Conservation (phyloP, 2,888 invertebrate genomes). For the Rhingia rostrata region DNA sequence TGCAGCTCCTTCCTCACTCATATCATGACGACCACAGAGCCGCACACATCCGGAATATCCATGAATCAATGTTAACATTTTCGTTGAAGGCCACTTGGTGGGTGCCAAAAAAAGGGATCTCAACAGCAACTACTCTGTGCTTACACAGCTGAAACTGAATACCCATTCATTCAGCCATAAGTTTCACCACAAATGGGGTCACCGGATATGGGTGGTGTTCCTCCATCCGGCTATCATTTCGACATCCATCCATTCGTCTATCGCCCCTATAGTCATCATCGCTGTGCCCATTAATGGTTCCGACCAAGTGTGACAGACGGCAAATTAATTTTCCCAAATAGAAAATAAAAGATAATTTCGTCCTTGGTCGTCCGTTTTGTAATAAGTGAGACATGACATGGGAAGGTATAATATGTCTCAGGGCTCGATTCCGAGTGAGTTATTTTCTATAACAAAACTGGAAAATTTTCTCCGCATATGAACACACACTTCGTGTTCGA, state of each 20-base stretch:
- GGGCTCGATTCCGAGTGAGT: constrained; percentile 42
- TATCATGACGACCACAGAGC: background rate
- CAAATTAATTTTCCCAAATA: constrained; percentile 26
- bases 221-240: constrained; percentile 1
- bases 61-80: constrained; percentile 49
- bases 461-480: constrained; percentile 9
- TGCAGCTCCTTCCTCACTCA: background rate
- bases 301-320: constrained; percentile 1
- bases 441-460: constrained; percentile 21
- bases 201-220: constrained; percentile 11
- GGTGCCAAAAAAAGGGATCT: constrained; percentile 5
- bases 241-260: constrained; percentile 1
- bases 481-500: too few relatives aligned
- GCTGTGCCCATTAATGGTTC: constrained; percentile 8
- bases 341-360: background rate
- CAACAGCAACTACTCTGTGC: background rate
- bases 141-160: constrained; percentile 32
- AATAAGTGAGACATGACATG: background rate
- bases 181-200: constrained; percentile 19
- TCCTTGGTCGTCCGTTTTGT: constrained; percentile 18
- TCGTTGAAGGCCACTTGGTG: constrained; percentile 4
- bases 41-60: constrained; percentile 20
- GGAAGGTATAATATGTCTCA: background rate
- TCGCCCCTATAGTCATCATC: constrained; percentile 1
- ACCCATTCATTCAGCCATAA: constrained; percentile 16